A percentile compares a stretch with the other conserved stretches of the same genome.
phyloP scores from a whole-genome alignment of 2,113 vertebrate species.

The Chionis minor region DNA sequence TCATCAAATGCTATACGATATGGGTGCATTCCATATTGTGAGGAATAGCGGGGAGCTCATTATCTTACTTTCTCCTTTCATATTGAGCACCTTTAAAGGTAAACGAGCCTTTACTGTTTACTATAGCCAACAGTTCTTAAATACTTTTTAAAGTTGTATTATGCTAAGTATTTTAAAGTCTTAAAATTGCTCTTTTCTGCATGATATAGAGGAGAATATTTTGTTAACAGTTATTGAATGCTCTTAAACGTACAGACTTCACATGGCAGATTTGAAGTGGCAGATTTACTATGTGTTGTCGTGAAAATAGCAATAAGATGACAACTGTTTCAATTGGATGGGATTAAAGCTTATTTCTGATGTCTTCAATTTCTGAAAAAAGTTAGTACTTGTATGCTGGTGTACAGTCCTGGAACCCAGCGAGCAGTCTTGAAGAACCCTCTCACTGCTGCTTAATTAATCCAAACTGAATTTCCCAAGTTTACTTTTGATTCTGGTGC shows the following conservation, averaged over 20 bases:
- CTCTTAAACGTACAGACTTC: not conserved
- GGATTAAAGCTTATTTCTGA: not conserved
- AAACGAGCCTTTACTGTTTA: not conserved
- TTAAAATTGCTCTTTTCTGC: not conserved
- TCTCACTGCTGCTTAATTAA: not conserved
- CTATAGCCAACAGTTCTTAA: not conserved
- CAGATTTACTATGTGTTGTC: not conserved
- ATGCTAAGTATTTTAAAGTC: not conserved
- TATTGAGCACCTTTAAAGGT: not conserved
- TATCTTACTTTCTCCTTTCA: not conserved
- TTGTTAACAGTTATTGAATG: not conserved
- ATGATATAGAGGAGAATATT: not conserved
- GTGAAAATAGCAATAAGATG: not conserved
- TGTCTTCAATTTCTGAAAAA: not conserved
- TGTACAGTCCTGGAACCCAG: not conserved
- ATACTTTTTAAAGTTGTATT: not conserved
- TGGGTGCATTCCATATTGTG: not conserved
- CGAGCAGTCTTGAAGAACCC: not conserved
- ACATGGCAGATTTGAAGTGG: not conserved
- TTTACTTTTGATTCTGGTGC: not conserved
- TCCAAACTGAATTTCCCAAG: not conserved
- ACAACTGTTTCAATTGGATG: not conserved
- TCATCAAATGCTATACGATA: not conserved
- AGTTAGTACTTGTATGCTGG: not conserved
- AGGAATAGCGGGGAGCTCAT: not conserved